Evolutionary conservation across 2,888 invertebrate genomes (phyloP), one percentile per base, ranked within the genome.

Genomic region (Leucozona laternaria): DNA sequence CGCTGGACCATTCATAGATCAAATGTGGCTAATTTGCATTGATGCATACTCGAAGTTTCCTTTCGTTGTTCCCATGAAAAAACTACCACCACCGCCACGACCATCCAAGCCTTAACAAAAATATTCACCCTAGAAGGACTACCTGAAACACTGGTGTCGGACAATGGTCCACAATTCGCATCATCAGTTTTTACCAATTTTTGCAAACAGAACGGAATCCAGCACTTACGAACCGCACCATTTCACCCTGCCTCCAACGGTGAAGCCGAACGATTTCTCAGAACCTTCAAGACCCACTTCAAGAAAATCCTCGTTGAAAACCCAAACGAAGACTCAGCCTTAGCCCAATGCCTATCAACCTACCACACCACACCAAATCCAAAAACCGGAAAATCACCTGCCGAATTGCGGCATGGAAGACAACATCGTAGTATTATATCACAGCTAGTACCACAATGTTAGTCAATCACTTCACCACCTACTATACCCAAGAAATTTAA

Each of bases 131-230:
- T 62, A 37, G 20, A 57, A 34, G 57, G 57, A 55, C 48, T 89
- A 11, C 88, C 89, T 4, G 81, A 81, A 45, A 66, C 85, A 10
- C 58, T 89, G 4, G 89, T 89, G 4, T 88, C 88, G 6, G 89
- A 90, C 66, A 90, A 89, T 64, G 88, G 88, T 22, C 64, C 85
- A 20, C 88, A 88, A 53, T 88, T 89, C 58, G 50, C 45, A 28
- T 87, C 89, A 37, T 45, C 31, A 25, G 79, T 88, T 28, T 88
- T 89, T 62, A 58, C 86, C 71, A 11, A 57, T 4, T 89, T 89
- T 86, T 88, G 88, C 40, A 75, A 62, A 17, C 53, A 58, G 48
- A 89, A 89, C 60, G 87, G 88, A 55, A 89, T 90, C 11, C 79
- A 88, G 34, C 88, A 89, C 72, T 25, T 88, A 34, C 79, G 88